Evolutionary conservation across 2,113 vertebrate genomes (phyloP).

Genomic region (Corythornis cristatus): DNA sequence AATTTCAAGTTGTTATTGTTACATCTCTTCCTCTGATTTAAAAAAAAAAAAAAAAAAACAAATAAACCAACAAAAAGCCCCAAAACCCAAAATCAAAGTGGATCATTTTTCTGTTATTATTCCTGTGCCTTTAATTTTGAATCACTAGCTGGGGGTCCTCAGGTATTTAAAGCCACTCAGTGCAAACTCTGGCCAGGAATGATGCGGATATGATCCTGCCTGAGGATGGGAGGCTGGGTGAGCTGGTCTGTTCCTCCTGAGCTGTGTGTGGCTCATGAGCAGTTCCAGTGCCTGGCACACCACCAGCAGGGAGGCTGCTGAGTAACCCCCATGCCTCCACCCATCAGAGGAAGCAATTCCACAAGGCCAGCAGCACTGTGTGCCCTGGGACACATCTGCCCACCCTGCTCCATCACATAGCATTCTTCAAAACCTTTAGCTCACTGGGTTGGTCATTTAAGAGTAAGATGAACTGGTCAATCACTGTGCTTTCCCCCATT

Average conservation of each 20-base stretch:
- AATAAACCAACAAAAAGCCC: no score
- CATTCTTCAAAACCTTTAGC: fast-evolving
- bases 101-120: neutral
- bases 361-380: fast-evolving
- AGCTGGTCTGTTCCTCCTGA: neutral
- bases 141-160: neutral
- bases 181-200: neutral
- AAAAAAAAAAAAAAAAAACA: neutral
- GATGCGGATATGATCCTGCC: neutral
- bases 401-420: neutral
- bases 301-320: neutral
- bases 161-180: neutral
- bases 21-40: neutral
- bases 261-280: neutral
- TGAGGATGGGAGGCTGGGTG: neutral
- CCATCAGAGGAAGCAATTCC: neutral
- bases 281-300: neutral
- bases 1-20: neutral
- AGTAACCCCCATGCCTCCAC: fast-evolving
- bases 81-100: no score
- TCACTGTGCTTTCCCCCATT: neutral
- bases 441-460: neutral
- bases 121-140: neutral
- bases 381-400: neutral
- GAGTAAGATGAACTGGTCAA: neutral